phyloP scores from a whole-genome alignment of 23 tunicate genomes.

The Halocynthia roretzi region DNA sequence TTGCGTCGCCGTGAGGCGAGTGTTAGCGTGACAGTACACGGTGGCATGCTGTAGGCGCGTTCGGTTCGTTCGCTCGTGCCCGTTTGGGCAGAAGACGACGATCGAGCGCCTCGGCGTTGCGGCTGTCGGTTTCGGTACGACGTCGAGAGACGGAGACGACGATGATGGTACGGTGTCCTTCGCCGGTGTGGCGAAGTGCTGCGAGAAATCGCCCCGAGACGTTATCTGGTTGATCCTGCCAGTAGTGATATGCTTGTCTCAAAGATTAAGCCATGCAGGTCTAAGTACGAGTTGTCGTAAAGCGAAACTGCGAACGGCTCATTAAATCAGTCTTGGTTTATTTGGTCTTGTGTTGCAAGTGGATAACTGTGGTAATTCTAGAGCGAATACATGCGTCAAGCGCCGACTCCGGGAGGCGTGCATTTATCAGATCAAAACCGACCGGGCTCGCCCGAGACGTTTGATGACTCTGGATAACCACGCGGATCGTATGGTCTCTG shows the following conservation, averaged over 20 bases:
- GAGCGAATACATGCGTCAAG: constrained; percentile 28
- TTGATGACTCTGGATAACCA: constrained; percentile 59
- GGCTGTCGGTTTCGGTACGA: not conserved
- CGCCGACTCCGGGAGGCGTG: constrained; percentile 10
- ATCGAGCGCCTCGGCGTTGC: not conserved
- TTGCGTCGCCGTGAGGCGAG: too few relatives aligned
- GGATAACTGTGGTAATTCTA: constrained; percentile 34
- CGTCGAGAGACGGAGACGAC: too few relatives aligned
- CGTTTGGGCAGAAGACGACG: not conserved
- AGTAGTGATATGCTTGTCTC: too few relatives aligned
- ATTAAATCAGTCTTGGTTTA: constrained; percentile 22
- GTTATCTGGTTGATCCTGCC: too few relatives aligned
- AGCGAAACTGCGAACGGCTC: constrained; percentile 40
- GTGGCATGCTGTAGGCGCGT: too few relatives aligned
- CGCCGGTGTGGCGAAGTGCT: too few relatives aligned
- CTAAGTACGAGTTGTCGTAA: constrained; percentile 21
- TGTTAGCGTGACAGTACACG: too few relatives aligned
- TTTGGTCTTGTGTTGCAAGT: not conserved
- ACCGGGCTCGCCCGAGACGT: not conserved
- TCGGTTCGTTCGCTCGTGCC: not conserved
- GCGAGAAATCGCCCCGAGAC: too few relatives aligned
- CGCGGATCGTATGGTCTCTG: constrained; percentile 58
- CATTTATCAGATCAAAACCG: constrained; percentile 26
- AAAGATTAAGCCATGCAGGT: too few relatives aligned
- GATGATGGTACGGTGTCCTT: too few relatives aligned